Evolutionary conservation across 2,888 invertebrate genomes (phyloP), one percentile per base, ranked within the genome.

Genomic region (Thera britannica): DNA sequence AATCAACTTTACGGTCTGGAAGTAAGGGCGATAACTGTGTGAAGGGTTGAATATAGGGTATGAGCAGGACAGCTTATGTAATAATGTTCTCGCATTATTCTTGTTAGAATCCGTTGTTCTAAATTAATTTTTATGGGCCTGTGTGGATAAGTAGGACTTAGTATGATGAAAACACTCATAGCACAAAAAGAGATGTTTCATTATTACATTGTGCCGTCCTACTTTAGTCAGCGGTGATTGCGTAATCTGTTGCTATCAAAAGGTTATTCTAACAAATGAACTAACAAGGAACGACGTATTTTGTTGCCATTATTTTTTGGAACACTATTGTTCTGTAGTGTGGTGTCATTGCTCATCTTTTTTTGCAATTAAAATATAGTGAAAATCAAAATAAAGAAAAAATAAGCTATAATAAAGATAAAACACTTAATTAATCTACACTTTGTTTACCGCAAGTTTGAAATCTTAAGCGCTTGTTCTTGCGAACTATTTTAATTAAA

Each of bases 401-500:
- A 52, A 34, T 34, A 9, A 52, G 51, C 2, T 12, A 7, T 23
- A 51, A 23, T 5, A 51, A 23, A 34, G 52, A 34, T 52, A 34
- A 8, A 52, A 34, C 52, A 34, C 51, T 51, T 57, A 70, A 70
- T 70, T 70, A 70, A 66, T 70, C 70, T 66, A 52, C 44, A 60
- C 66, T 54, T 58, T 67, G 70, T 66, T 69, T 66, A 66, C 66
- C 63, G 60, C 70, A 70, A 70, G 61, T 72, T 72, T 62, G 48
- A 66, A 71, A 67, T 57, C 62, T 56, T 55, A 63, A 46, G 44
- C 34, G 57, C 56, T 57, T 58, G 62, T 49, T 44, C 71, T 65
- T 72, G 70, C 44, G 58, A 77, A 77, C 77, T 77, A 77, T 77
- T 77, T 77, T 77, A 77, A 77, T 77, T 77, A 77, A 77, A 76